Evolutionary conservation across 1,140 invertebrate species (phyloP).

Genomic region (Lepidotrigona ventralis): DNA sequence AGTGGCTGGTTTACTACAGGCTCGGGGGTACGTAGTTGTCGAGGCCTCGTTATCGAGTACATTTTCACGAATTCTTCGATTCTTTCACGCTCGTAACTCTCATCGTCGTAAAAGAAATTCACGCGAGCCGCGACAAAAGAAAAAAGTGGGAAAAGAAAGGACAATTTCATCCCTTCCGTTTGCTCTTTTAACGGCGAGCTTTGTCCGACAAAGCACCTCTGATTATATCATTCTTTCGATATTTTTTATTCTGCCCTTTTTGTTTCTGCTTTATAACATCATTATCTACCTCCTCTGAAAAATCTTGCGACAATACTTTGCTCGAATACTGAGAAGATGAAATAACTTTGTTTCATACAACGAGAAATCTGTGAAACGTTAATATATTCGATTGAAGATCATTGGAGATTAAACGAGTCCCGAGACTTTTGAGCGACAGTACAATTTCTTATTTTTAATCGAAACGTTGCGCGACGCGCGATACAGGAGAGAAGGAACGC

Average conservation of each 20-base stretch:
- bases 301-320: too few relatives aligned
- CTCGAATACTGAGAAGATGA: too few relatives aligned
- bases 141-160: too few relatives aligned
- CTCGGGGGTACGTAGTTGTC: slow-evolving; percentile 46
- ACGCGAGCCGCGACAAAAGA: neutral
- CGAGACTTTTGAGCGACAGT: too few relatives aligned
- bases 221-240: neutral
- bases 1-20: slow-evolving; percentile 35
- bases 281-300: too few relatives aligned
- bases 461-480: too few relatives aligned
- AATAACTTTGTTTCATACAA: too few relatives aligned
- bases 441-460: too few relatives aligned
- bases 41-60: slow-evolving; percentile 53
- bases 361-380: too few relatives aligned
- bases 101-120: slow-evolving; percentile 54
- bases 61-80: slow-evolving; percentile 44
- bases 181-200: neutral
- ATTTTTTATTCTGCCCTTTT: neutral
- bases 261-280: neutral
- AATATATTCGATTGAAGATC: too few relatives aligned
- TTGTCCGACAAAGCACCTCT: neutral
- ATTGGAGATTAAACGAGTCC: too few relatives aligned
- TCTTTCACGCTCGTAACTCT: slow-evolving; percentile 58
- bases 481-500: neutral
- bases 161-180: slow-evolving; percentile 22